phyloP scores from a whole-genome alignment of 2,113 vertebrate species.

The Arizona elegans region DNA sequence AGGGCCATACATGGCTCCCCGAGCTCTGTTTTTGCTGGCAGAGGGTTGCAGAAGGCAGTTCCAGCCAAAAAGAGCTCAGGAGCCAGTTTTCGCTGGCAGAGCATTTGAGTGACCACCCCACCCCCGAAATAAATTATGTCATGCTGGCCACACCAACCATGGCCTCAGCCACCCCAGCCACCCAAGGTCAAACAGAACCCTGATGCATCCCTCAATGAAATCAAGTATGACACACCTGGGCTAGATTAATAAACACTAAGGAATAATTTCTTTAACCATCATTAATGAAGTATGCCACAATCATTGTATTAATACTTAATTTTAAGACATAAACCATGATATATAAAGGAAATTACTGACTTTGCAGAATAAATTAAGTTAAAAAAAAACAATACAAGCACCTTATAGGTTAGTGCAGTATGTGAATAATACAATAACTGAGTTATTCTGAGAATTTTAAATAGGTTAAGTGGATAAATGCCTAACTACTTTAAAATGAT shows the following conservation, averaged over 20 bases:
- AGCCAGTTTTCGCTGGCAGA: too few relatives aligned
- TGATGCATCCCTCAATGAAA: too few relatives aligned
- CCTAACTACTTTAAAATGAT: neutral
- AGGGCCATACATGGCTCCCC: too few relatives aligned
- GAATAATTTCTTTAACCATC: neutral
- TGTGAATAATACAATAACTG: neutral
- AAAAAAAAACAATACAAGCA: neutral
- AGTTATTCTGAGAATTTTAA: neutral
- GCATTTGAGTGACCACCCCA: too few relatives aligned
- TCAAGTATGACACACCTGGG: neutral
- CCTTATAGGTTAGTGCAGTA: neutral
- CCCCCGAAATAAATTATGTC: too few relatives aligned
- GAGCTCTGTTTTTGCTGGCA: too few relatives aligned
- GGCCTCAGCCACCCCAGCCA: too few relatives aligned
- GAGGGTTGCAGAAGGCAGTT: too few relatives aligned
- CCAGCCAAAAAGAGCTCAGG: too few relatives aligned
- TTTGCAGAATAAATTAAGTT: neutral
- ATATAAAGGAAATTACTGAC: neutral
- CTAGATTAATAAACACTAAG: neutral
- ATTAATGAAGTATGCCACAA: neutral
- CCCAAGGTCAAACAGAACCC: too few relatives aligned
- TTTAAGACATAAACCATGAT: neutral
- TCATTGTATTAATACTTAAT: neutral
- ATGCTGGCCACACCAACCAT: too few relatives aligned
- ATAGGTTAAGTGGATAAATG: constrained; percentile 15